Conservation (phyloP, 2,113 vertebrate genomes). For the Vulpes lagopus region DNA sequence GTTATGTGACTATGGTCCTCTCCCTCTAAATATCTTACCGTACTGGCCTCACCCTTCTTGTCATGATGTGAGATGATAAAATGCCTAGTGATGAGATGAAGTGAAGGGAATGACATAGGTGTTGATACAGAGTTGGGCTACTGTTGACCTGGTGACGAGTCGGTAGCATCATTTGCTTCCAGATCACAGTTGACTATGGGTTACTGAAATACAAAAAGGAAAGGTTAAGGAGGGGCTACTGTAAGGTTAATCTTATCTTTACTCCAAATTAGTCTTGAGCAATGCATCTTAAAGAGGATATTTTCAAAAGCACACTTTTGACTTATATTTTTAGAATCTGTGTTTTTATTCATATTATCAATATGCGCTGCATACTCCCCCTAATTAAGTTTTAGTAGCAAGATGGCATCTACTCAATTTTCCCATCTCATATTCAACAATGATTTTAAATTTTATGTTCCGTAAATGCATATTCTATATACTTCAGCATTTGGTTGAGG, state of each 20-base stretch:
- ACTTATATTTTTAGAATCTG: constrained; percentile 39
- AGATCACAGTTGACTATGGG: not conserved
- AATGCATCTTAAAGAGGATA: not conserved
- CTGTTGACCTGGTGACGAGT: not conserved
- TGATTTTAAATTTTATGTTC: constrained; percentile 70
- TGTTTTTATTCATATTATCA: constrained; percentile 9
- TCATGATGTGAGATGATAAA: not conserved
- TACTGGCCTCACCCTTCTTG: not conserved
- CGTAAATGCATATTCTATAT: constrained; percentile 52
- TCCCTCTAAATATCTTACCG: not conserved
- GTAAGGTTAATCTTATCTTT: constrained; percentile 57
- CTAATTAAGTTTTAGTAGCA: constrained; percentile 71
- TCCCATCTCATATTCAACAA: constrained; percentile 57
- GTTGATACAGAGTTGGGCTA: not conserved
- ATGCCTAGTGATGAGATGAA: not conserved
- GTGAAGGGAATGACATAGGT: not conserved
- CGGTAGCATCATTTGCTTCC: not conserved
- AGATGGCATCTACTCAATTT: constrained; percentile 62
- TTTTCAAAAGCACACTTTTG: constrained; percentile 42
- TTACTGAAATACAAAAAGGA: not conserved
- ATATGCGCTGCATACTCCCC: not conserved
- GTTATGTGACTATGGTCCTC: not conserved
- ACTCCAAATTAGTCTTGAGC: not conserved
- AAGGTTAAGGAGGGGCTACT: not conserved
- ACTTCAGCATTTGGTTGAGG: constrained; percentile 51